phyloP scores from a whole-genome alignment of 2,888 invertebrate species.

The Chloroclystis v-ata region DNA sequence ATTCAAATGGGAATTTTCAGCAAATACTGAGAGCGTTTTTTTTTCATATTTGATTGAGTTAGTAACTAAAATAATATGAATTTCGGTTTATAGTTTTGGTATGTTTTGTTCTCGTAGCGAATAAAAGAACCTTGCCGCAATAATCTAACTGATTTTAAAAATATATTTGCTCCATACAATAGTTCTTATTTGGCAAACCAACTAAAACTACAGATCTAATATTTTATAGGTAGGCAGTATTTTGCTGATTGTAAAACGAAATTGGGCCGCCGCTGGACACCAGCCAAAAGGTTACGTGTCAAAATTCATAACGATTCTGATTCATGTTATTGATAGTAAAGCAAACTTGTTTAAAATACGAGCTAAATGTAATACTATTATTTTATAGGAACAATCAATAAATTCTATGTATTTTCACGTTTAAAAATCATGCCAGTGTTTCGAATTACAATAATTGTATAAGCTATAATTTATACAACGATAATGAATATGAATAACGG shows the following conservation, averaged over 20 bases:
- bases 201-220: background rate
- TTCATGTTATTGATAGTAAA: constrained; percentile 4
- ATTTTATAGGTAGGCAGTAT: constrained; percentile 4
- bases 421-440: constrained; percentile 52
- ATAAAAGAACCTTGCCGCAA: too few relatives aligned
- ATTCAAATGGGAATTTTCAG: too few relatives aligned
- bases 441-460: constrained; percentile 58
- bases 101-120: too few relatives aligned
- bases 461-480: constrained; percentile 66
- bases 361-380: background rate
- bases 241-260: constrained; percentile 4
- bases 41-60: too few relatives aligned
- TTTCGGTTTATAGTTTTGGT: too few relatives aligned
- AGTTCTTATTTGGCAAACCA: background rate
- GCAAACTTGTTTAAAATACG: constrained; percentile 14
- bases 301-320: constrained; percentile 8
- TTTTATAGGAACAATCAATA: background rate
- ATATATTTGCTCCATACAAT: background rate
- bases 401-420: background rate
- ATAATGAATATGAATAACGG: constrained; percentile 72
- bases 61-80: too few relatives aligned
- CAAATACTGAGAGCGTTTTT: too few relatives aligned
- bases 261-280: constrained; percentile 5
- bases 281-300: constrained; percentile 8
- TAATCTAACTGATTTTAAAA: too few relatives aligned